phyloP scores from a whole-genome alignment of 1,140 invertebrate species.

The Dreissena rostriformis region DNA sequence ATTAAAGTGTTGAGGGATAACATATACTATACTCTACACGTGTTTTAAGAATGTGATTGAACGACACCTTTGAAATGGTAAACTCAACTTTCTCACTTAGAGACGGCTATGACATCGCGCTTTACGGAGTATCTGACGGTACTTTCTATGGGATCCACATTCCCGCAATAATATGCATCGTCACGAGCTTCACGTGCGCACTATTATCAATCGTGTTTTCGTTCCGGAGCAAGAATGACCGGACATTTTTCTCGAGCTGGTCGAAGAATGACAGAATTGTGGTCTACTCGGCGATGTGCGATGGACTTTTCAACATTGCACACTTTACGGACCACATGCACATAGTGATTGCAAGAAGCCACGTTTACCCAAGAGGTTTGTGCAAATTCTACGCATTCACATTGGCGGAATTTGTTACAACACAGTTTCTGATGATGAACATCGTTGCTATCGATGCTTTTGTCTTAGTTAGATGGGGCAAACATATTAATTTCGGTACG shows the following conservation, averaged over 20 bases:
- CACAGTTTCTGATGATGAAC: not conserved
- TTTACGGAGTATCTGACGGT: slow-evolving; percentile 22
- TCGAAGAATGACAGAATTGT: slow-evolving; percentile 40
- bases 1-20: no score
- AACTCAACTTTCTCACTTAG: no score
- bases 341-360: not conserved
- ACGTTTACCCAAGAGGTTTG: not conserved
- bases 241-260: slow-evolving; percentile 36
- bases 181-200: slow-evolving; percentile 30
- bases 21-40: no score
- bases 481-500: not conserved
- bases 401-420: not conserved
- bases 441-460: not conserved
- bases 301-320: not conserved
- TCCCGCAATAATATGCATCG: slow-evolving; percentile 39
- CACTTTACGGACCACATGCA: slow-evolving; percentile 4
- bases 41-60: no score
- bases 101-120: slow-evolving; percentile 25
- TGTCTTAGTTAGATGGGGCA: not conserved
- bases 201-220: slow-evolving; percentile 17
- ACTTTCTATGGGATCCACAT: slow-evolving; percentile 43
- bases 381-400: slow-evolving; percentile 13
- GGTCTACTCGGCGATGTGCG: not conserved
- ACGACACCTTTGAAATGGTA: no score
- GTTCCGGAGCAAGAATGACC: slow-evolving; percentile 12